Evolutionary conservation across 2,113 vertebrate genomes (phyloP).

Genomic region (Embiotoca jacksoni): DNA sequence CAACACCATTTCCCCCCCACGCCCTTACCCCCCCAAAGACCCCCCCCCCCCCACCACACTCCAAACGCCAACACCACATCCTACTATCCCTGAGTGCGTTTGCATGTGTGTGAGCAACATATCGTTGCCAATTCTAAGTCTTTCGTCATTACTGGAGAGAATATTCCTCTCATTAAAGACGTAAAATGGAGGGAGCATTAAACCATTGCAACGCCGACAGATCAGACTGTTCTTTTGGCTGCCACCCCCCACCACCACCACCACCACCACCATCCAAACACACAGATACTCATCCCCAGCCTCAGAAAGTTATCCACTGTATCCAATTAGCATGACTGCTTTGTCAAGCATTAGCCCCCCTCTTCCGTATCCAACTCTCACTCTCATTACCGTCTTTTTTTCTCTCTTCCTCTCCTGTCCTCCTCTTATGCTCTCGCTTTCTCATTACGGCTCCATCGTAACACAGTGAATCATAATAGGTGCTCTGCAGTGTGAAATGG

Average conservation of each 20-base stretch:
- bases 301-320: constrained; percentile 79
- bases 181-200: constrained; percentile 70
- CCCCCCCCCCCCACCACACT: neutral
- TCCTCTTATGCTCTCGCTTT: constrained; percentile 64
- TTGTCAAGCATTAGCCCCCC: constrained; percentile 70
- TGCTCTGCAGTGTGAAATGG: constrained; percentile 76
- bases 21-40: constrained; percentile 6
- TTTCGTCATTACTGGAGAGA: constrained; percentile 68
- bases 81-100: constrained; percentile 6
- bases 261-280: constrained; percentile 6
- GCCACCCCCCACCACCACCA: constrained; percentile 7
- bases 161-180: constrained; percentile 77
- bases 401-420: constrained; percentile 38
- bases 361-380: constrained; percentile 55
- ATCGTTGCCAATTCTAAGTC: constrained; percentile 60
- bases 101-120: constrained; percentile 48
- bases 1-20: neutral
- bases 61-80: neutral
- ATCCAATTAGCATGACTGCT: constrained; percentile 82
- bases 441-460: constrained; percentile 73
- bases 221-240: constrained; percentile 64
- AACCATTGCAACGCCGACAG: constrained; percentile 67
- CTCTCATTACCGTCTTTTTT: constrained; percentile 74
- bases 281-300: constrained; percentile 23
- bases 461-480: constrained; percentile 78